Conservation (phyloP, 2,113 vertebrate genomes). For the Prietella phreatophila region DNA sequence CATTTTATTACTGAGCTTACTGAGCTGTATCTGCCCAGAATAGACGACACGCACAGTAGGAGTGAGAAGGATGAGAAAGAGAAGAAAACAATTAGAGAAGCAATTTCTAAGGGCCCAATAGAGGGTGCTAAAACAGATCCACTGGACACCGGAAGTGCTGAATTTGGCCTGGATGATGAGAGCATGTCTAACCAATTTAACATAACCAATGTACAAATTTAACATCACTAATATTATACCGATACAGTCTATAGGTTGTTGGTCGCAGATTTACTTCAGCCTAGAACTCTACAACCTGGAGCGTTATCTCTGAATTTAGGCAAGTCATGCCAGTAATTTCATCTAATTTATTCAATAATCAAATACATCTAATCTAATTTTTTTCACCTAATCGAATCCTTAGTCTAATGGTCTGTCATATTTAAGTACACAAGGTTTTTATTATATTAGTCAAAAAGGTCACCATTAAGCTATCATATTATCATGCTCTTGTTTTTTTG, state of each 20-base stretch:
- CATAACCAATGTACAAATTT: not conserved
- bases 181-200: not conserved
- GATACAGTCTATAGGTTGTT: not conserved
- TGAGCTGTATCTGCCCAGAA: conserved; percentile 22
- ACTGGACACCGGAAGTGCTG: not conserved
- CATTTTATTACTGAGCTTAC: conserved; percentile 30
- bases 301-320: not conserved
- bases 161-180: not conserved
- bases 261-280: not conserved
- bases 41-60: conserved; percentile 18
- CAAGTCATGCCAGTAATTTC: not conserved
- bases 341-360: not conserved
- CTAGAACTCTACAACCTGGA: not conserved
- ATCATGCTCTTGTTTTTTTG: not conserved
- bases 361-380: not conserved
- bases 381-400: not conserved
- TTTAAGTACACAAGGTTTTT: not conserved
- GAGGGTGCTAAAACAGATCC: conserved; percentile 30
- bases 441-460: not conserved
- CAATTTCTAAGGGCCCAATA: conserved; percentile 2
- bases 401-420: not conserved
- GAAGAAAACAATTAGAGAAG: not conserved
- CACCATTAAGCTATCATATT: not conserved
- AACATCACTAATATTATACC: not conserved
- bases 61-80: conserved; percentile 16